Base-by-base conservation (phyloP, 2,888 invertebrate species). In the Agonum fuliginosum region DNA sequence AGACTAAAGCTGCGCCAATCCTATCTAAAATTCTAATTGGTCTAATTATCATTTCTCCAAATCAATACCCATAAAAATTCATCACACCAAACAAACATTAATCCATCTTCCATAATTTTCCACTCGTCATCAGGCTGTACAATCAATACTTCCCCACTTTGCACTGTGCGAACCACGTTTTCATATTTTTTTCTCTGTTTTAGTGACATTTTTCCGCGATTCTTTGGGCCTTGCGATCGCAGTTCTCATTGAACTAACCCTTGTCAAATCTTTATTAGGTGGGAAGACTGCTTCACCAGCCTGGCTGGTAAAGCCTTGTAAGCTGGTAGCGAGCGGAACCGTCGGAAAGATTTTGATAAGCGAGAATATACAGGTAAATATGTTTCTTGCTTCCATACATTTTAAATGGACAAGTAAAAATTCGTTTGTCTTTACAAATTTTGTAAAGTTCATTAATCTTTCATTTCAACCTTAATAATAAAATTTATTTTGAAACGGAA, bases 151-250 rank as follows among this genome's bases (percentile, higher is more conserved):
- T n/a, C n/a, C n/a, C n/a, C n/a, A n/a, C n/a, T n/a, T n/a, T n/a
- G n/a, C n/a, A n/a, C n/a, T n/a, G n/a, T n/a, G n/a, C n/a, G n/a
- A n/a, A n/a, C n/a, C n/a, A n/a, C n/a, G n/a, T 46, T 46, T 46
- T 17, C 20, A 34, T 10, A 41, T 24, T 14, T 41, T 5, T n/a
- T n/a, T 4, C 6, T 72, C 12, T 54, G 20, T 73, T 73, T 12
- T 30, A 75, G 75, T 75, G 2, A 48, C 67, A 14, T 75, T 46
- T 51, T 75, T 75, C 67, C 65, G 67, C n/a, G 51, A 67, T 10
- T 75, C 75, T 14, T 20, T 67, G 22, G 48, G 27, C 10, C 34
- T 75, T n/a, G 65, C 75, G 0, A 24, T 75, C 10, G 20, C 20
- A 3, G 75, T 75, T 37, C 22, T 75, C 20, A 30, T 75, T 10